Conservation (phyloP, 2,113 vertebrate species). For the Triplophysa dalaica region DNA sequence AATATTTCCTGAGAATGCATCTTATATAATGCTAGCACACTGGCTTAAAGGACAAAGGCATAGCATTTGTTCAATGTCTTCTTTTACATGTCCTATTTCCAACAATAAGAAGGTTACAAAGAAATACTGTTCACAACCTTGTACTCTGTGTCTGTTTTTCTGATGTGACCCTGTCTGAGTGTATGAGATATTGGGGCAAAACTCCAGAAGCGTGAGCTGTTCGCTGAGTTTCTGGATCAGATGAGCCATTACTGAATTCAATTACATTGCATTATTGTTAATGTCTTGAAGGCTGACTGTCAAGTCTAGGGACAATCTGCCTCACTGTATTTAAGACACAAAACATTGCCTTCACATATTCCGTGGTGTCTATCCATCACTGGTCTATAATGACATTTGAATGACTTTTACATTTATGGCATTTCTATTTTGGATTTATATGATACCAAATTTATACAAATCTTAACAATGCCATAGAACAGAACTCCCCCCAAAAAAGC, state of each 20-base stretch:
- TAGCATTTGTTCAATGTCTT: conserved; percentile 8
- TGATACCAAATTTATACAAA: conserved; percentile 6
- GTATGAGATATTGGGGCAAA: conserved; percentile 30
- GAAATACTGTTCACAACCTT: conserved; percentile 12
- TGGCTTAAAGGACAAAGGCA: conserved; percentile 1
- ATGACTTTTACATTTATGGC: background rate
- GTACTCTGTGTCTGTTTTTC: background rate
- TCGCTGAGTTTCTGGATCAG: conserved; percentile 43
- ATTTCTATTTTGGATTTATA: conserved; percentile 14
- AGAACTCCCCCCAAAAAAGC: background rate
- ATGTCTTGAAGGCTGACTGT: conserved; percentile 66
- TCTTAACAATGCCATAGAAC: background rate
- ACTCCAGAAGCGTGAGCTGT: conserved; percentile 36
- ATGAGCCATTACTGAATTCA: conserved; percentile 35
- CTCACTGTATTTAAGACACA: background rate
- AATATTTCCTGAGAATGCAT: background rate
- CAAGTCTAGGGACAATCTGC: conserved; percentile 53
- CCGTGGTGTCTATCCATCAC: background rate
- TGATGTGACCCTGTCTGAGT: conserved; percentile 39
- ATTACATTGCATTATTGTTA: conserved; percentile 64
- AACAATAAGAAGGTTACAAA: conserved; percentile 18
- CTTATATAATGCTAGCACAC: conserved; percentile 5
- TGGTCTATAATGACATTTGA: background rate
- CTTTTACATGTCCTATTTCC: conserved; percentile 57
- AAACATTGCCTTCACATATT: conserved; percentile 55